Percentiles rank a stretch among this genome's conserved stretches.
Conservation (phyloP, 2,113 vertebrate genomes). For the Phainopepla nitens region DNA sequence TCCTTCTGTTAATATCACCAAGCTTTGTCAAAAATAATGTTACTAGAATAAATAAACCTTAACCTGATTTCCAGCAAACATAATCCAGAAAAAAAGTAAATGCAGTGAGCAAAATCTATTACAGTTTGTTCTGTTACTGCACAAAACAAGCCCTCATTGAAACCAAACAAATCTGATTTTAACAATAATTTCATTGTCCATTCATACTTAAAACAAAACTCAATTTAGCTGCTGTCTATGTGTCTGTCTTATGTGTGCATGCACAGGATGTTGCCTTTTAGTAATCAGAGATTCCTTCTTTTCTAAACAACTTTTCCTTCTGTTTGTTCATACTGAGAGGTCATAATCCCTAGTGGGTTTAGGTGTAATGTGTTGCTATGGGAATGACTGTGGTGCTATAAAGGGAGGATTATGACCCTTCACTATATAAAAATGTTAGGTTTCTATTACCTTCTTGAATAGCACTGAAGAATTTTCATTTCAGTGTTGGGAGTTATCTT, state of each 20-base stretch:
- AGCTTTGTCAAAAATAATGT: neutral
- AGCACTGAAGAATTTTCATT: slow-evolving; percentile 37
- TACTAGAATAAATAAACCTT: neutral
- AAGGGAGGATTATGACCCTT: slow-evolving; percentile 44
- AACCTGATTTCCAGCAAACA: neutral
- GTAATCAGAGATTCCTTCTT: slow-evolving; percentile 3
- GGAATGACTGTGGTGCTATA: slow-evolving; percentile 23
- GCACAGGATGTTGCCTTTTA: neutral
- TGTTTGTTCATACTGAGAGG: slow-evolving; percentile 2
- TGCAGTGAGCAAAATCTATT: neutral
- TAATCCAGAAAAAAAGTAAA: neutral
- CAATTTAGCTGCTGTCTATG: neutral
- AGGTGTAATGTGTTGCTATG: slow-evolving; percentile 46
- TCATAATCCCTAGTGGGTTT: slow-evolving; percentile 31
- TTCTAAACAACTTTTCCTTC: slow-evolving; percentile 1
- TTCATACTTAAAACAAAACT: neutral
- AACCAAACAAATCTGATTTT: neutral
- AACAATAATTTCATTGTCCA: neutral
- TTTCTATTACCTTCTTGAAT: slow-evolving; percentile 37
- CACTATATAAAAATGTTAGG: slow-evolving; percentile 45
- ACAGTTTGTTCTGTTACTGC: neutral
- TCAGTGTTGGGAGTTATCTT: slow-evolving; percentile 19
- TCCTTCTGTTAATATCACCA: neutral
- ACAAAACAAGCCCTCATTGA: neutral
- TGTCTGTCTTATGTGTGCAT: neutral